Conservation (phyloP, 2,113 vertebrate species). For the Paratilapia polleni region DNA sequence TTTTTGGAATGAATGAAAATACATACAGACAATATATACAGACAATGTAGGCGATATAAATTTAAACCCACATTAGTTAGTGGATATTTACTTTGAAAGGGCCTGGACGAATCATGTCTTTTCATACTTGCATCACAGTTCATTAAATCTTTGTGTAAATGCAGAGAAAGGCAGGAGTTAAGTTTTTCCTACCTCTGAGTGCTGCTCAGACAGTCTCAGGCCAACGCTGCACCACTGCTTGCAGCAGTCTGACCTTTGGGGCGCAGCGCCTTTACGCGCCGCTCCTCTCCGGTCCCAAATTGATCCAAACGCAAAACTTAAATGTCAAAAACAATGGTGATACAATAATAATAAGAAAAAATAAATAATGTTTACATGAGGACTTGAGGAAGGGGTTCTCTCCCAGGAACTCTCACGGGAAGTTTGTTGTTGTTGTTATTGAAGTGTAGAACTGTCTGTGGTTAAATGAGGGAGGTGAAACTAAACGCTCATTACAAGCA, state of each 20-base stretch:
- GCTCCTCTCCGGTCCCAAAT: neutral
- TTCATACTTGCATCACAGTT: too few species aligned
- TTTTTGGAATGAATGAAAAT: neutral
- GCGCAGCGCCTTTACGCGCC: slow-evolving; percentile 35
- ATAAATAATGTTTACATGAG: neutral
- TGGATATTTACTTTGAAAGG: neutral
- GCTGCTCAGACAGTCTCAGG: neutral
- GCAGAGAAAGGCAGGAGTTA: neutral
- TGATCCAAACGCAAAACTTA: neutral
- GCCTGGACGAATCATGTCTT: neutral
- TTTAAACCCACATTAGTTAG: neutral
- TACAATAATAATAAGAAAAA: neutral
- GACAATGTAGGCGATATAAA: neutral
- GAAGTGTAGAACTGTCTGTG: neutral
- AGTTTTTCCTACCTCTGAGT: neutral
- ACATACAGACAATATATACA: neutral
- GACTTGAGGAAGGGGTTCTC: neutral
- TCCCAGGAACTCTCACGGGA: neutral
- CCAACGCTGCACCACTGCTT: neutral
- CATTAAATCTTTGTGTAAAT: neutral
- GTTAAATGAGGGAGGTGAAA: slow-evolving; percentile 4
- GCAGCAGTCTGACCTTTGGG: slow-evolving; percentile 38
- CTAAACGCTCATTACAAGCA: slow-evolving; percentile 8
- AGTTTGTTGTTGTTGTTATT: slow-evolving; percentile 5
- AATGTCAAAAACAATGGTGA: neutral